Base-by-base conservation (phyloP, 2,113 vertebrate species). In the Scomber colias region DNA sequence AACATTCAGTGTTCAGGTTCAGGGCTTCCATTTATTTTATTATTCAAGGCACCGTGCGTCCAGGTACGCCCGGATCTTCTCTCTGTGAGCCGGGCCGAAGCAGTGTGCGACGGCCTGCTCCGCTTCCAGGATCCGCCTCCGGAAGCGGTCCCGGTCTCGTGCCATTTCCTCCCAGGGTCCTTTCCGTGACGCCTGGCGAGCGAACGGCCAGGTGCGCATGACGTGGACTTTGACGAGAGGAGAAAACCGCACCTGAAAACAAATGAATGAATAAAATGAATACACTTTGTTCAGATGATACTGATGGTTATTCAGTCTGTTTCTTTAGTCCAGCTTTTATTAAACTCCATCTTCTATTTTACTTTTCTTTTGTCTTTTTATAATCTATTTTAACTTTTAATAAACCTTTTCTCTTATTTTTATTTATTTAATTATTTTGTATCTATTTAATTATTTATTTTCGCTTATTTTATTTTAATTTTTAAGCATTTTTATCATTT, bases 81-180 rank as follows among this genome's bases (percentile, higher is more conserved):
- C 90, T 21, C 96, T 87, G 82, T 96, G 95, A 1, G 86, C 55
- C 4, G 56, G 76, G 11, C 76, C 86, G 10, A 97, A 82, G 79
- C 94, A 97, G 88, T 88, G 87, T 4, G 94, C 93, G 55, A 98
- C 89, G 46, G 82, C 64, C 35, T 85, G 83, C 82, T 96, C 94
- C 0, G 90, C 68, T 2, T 93, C 94, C 15, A 56, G 35, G 21
- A 98, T 94, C n/a, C 96, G 93, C 45, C 94, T 94, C 16, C 69
- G 79, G 45, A 98, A 98, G 15, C 97, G 96, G 50, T 93, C 93
- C 0, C 95, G 92, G 78, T 98, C 97, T 0, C 97, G 92, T 0
- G 93, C 97, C 5, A 95, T 51, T 81, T 97, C 95, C 46, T 98
- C 97, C 97, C 97, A 98, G 7, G 87, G 95, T 7, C 97, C 97